Evolutionary conservation across 2,113 vertebrate species (phyloP).

Genomic region (Aptenodytes forsteri): DNA sequence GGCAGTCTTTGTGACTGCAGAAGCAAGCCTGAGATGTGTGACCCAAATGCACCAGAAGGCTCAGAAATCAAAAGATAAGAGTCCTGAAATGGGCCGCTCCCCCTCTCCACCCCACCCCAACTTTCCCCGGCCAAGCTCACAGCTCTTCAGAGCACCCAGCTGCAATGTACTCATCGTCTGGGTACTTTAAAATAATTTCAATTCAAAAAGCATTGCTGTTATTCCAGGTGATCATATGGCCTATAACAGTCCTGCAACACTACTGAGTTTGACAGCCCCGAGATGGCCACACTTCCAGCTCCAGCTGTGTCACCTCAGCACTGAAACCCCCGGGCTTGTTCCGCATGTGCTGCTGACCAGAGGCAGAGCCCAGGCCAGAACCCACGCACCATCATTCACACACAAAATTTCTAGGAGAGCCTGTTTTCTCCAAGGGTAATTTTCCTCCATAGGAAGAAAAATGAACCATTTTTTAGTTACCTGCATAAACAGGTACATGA

Average conservation of each 20-base stretch:
- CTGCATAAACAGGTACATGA: accelerated
- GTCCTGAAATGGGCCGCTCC: neutral
- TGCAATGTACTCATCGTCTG: neutral
- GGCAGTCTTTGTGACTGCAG: neutral
- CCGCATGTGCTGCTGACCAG: neutral
- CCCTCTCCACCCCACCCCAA: no score
- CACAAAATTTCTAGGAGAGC: neutral
- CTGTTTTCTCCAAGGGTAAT: neutral
- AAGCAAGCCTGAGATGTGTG: neutral
- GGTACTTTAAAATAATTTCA: neutral
- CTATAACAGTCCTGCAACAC: neutral
- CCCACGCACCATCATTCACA: neutral
- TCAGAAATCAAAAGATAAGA: neutral
- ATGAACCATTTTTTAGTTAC: neutral
- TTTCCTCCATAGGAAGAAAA: neutral
- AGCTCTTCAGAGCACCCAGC: neutral
- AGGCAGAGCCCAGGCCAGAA: neutral
- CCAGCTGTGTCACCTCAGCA: neutral
- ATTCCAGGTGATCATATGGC: neutral
- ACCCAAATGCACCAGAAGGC: neutral
- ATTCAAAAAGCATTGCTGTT: neutral
- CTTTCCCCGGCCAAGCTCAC: neutral
- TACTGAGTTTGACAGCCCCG: neutral
- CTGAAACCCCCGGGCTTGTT: neutral
- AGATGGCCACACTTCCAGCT: neutral